These are phyloP conservation scores for Megaustenia siamemsis DNA, from an alignment of 2,888 invertebrate genomes.

Conservation along the genomic window DNA sequence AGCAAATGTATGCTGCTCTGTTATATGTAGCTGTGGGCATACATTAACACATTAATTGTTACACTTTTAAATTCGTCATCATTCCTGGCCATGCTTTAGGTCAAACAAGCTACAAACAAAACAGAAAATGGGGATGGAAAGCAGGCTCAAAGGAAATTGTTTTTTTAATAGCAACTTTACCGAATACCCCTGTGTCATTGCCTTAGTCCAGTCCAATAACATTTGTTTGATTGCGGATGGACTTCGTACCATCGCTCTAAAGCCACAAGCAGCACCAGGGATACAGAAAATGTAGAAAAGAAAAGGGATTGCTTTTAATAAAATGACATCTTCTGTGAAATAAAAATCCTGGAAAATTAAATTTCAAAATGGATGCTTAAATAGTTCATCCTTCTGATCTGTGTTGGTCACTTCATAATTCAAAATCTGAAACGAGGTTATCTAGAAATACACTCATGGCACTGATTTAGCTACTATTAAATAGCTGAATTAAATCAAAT, in stretches of 20 bases:
- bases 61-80: not conserved
- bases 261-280: not conserved
- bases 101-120: conserved; percentile 18
- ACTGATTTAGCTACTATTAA: no score
- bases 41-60: not conserved
- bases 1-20: no score
- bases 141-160: not conserved
- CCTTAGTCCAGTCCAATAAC: conserved; percentile 96
- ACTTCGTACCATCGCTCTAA: conserved; percentile 88
- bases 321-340: not conserved
- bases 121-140: not conserved
- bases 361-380: not conserved
- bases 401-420: not conserved
- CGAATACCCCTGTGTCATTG: conserved; percentile 98
- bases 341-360: not conserved
- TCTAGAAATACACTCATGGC: conserved; percentile 24
- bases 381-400: not conserved
- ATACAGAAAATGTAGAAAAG: conserved; percentile 4
- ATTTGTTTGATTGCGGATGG: conserved; percentile 97
- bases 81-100: conserved; percentile 21
- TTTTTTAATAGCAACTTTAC: conserved; percentile 82
- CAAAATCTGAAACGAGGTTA: conserved; percentile 2
- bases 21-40: no score
- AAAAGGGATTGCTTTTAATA: conserved; percentile 5
- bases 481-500: no score